Evolutionary conservation across 2,797 vertebrate species (phyloP), one percentile per base, ranked within the genome.

Genomic region (Phoebastria nigripes): DNA sequence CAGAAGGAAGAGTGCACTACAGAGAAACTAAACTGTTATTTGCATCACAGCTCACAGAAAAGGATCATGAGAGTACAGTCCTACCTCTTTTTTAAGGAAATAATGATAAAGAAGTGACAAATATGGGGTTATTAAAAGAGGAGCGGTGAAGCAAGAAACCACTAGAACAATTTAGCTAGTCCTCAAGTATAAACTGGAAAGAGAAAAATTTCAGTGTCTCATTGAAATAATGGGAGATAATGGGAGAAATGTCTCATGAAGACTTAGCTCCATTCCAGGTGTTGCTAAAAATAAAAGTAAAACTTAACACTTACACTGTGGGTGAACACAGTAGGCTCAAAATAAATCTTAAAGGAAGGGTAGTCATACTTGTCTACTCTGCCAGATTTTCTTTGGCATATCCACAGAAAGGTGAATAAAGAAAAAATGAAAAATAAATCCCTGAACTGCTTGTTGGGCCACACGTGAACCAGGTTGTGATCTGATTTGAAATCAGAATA

Each of bases 381-480:
- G 17, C 10, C 42, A 41, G 7, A 39, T 39, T 72, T 74, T 62
- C 10, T 82, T 62, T 49, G 9, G 6, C 39, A 74, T 47, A 58
- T 35, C 22, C 15, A 47, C 21, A 59, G 37, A 76, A 76, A 41
- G 4, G 3, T 19, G 7, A 74, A 74, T 44, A 93, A 74, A 84
- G 10, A 35, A 87, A 77, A 89, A 73, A 35, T 8, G 1, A 26
- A 81, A 83, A 84, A 61, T 9, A 74, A 51, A 35, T 15, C 4
- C 9, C 14, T 74, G 31, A 80, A 6, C 9, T 72, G 15, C 25
- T 74, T 79, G 5, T 51, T 55, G 26, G 8, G 15, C 5, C 24
- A 71, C 6, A 28, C 0, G 0, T n/a, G 13, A 84, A 35, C 1
- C 15, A 52, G 37, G 7, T 4, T 76, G 41, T 65, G 51, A 62